Conservation (phyloP, 2,888 invertebrate genomes). For the Cacoxenus indagator region DNA sequence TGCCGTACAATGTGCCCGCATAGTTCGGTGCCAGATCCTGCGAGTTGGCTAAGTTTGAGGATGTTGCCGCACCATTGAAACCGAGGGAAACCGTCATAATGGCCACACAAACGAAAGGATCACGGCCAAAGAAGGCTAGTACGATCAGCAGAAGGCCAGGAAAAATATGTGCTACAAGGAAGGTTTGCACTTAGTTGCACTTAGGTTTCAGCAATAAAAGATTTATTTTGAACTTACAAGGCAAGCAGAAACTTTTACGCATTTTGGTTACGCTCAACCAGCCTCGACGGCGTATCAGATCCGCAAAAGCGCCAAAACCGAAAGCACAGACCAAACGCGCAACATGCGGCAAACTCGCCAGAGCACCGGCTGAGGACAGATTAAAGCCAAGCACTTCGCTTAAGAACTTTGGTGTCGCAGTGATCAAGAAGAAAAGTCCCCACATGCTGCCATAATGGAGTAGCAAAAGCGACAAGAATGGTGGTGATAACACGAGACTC, state of each 20-base stretch:
- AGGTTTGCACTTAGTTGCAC: not conserved
- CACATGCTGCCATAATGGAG: conserved; percentile 84
- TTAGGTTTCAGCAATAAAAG: not conserved
- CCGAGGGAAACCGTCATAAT: conserved; percentile 80
- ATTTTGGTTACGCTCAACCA: conserved; percentile 73
- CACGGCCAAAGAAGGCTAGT: conserved; percentile 76
- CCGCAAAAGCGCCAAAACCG: conserved; percentile 80
- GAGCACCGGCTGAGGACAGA: conserved; percentile 78
- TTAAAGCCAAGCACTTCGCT: conserved; percentile 81
- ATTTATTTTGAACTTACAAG: conserved; percentile 71
- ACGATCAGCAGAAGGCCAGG: conserved; percentile 73
- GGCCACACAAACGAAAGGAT: conserved; percentile 75
- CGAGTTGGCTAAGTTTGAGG: conserved; percentile 76
- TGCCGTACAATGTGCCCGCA: conserved; percentile 80
- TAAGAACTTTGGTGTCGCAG: conserved; percentile 82
- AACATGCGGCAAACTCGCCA: conserved; percentile 80
- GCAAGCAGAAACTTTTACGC: conserved; percentile 77
- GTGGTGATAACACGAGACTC: conserved; percentile 75
- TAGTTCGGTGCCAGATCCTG: conserved; percentile 83
- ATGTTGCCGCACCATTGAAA: conserved; percentile 76
- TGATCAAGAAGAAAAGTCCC: conserved; percentile 83
- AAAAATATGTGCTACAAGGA: conserved; percentile 73
- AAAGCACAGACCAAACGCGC: conserved; percentile 79
- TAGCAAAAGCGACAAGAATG: conserved; percentile 77
- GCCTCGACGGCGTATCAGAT: conserved; percentile 73